Percentiles rank a stretch among this genome's conserved stretches.
phyloP scores from a whole-genome alignment of 2,113 vertebrate species.

The Garra rufa region DNA sequence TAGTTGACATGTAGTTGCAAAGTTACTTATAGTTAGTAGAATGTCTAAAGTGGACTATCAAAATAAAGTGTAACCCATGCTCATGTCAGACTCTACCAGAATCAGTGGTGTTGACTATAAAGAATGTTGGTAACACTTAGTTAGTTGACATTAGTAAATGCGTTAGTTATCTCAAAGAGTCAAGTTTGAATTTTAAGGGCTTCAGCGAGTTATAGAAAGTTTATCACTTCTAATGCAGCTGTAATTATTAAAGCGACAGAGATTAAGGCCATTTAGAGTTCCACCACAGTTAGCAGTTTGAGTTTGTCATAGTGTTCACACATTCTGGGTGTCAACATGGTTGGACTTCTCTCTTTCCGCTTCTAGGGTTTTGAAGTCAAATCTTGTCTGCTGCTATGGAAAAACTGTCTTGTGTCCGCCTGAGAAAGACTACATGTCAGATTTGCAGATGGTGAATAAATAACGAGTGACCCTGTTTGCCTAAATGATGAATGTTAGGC shows the following conservation, averaged over 20 bases:
- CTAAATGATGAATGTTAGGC: neutral
- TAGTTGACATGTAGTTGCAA: no score
- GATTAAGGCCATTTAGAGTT: slow-evolving; percentile 17
- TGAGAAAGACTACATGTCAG: neutral
- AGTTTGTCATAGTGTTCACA: neutral
- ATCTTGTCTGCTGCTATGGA: slow-evolving; percentile 6
- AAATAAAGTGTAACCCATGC: no score
- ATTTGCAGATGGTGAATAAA: neutral
- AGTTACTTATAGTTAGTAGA: no score
- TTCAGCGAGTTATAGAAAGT: neutral
- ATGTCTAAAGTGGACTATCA: no score
- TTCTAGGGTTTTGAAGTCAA: neutral
- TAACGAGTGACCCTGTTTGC: neutral
- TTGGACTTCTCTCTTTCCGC: neutral
- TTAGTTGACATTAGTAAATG: neutral
- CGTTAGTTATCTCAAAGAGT: neutral
- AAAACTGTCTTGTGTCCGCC: neutral
- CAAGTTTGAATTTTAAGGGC: neutral
- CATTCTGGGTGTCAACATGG: neutral
- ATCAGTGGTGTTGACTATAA: neutral
- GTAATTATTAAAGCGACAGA: slow-evolving; percentile 10
- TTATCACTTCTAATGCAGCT: neutral
- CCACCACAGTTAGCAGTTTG: neutral
- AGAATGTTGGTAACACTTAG: neutral
- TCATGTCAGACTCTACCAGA: neutral